Percentiles rank a stretch among this genome's conserved stretches.
phyloP scores from a whole-genome alignment of 2,113 vertebrate genomes.

The Heterotilapia buettikoferi region DNA sequence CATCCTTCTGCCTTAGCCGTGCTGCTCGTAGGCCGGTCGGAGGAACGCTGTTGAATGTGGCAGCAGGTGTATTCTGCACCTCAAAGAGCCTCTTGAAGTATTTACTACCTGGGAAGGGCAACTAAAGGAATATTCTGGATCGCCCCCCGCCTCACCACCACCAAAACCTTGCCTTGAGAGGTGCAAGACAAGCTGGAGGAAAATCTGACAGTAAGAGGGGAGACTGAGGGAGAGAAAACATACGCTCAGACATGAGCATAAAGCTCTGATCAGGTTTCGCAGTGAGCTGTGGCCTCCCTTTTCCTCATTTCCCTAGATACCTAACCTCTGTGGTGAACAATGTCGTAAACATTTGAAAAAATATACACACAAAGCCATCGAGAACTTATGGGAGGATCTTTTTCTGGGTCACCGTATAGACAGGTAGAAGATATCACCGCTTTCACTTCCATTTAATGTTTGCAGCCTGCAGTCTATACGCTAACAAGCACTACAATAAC shows the following conservation, averaged over 20 bases:
- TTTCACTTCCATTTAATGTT: background rate
- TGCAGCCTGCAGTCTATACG: background rate
- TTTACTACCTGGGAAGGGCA: slow-evolving; percentile 49
- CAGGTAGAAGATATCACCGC: background rate
- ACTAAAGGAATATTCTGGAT: slow-evolving; percentile 40
- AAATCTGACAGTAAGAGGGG: background rate
- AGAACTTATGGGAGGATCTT: background rate
- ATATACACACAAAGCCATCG: background rate
- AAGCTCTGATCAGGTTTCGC: slow-evolving; percentile 20
- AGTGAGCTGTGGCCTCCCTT: slow-evolving; percentile 45
- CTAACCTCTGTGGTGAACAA: background rate
- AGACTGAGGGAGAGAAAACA: background rate
- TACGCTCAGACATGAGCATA: background rate
- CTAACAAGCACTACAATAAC: background rate
- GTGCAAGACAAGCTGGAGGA: background rate
- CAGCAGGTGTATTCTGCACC: slow-evolving; percentile 41
- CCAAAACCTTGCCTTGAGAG: background rate
- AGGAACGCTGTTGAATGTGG: slow-evolving; percentile 5
- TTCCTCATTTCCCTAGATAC: background rate
- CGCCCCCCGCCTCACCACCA: fast-evolving
- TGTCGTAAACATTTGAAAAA: background rate
- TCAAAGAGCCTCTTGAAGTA: slow-evolving; percentile 39
- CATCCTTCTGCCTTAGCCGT: background rate
- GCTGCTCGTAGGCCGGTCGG: background rate
- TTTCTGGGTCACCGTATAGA: background rate